Base-by-base conservation (phyloP, 2,888 invertebrate genomes). In the Epinotia nisella region DNA sequence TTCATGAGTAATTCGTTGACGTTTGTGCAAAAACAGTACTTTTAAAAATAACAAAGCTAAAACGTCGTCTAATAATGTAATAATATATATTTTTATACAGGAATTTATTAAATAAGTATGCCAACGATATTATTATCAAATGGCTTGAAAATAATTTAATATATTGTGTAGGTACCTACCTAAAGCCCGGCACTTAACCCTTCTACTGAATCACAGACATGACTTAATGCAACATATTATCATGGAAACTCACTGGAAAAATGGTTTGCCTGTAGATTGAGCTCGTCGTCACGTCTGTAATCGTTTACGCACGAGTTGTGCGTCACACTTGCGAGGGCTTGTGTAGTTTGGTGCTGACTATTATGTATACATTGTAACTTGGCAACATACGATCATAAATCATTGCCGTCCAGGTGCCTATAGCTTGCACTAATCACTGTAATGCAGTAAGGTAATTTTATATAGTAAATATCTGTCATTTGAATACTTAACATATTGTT, bases 221-320 rank as follows among this genome's bases (percentile, higher is more conserved):
- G 15, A 35, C 59, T 17, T 24, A 29, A n/a, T 24, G 15, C 35
- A 39, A 59, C n/a, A 35, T 21, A 5, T 29, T 59, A 59, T 59
- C 17, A 64, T 51, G 17, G 24, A 11, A 51, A 51, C 29, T 64
- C 29, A 10, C 29, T 29, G 49, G 51, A 64, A 64, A 51, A 64
- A 64, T 51, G 29, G 17, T 64, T 29, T 11, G 39, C 13, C n/a
- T 13, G 17, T 13, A 55, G 39, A 15, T 41, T 11, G 24, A 17
- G 10, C 55, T 67, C 29, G 21, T 61, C 55, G 85, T 84, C 88
- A 87, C 88, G 88, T 86, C 81, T 78, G 81, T 84, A 86, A 89
- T 88, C 87, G 82, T 85, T 85, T 84, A 84, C 88, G 88, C 87
- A 87, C 86, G 86, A 79, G 80, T 75, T 81, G 84, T 75, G 75